These are phyloP conservation scores for Pterostichus niger DNA, from an alignment of 2,888 invertebrate species.

Conservation along the genomic window DNA sequence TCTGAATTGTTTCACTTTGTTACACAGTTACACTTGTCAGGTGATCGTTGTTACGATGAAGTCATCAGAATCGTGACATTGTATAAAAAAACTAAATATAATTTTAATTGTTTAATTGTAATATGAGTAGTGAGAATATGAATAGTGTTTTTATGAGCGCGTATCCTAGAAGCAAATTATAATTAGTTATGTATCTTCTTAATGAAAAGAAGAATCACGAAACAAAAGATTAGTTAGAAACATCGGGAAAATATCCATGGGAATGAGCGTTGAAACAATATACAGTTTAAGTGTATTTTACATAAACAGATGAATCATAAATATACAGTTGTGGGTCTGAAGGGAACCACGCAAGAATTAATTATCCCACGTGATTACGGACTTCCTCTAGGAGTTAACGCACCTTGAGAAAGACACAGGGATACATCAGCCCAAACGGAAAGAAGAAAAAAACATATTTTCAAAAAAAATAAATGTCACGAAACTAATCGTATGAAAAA, in stretches of 20 bases:
- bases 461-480: not conserved
- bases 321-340: slow-evolving; percentile 62
- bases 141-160: slow-evolving; percentile 14
- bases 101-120: slow-evolving; percentile 14
- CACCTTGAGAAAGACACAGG: slow-evolving; percentile 44
- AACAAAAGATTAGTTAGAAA: slow-evolving; percentile 48
- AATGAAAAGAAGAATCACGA: slow-evolving; percentile 46
- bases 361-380: slow-evolving; percentile 63
- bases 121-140: slow-evolving; percentile 31
- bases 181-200: slow-evolving; percentile 27
- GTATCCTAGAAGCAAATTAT: slow-evolving; percentile 29
- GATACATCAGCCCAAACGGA: not conserved
- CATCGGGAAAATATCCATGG: slow-evolving; percentile 57
- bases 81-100: not conserved
- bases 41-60: too few species aligned
- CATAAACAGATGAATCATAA: slow-evolving; percentile 66
- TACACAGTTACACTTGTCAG: too few species aligned
- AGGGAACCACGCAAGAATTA: slow-evolving; percentile 62
- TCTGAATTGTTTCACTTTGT: too few species aligned
- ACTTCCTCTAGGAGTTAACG: slow-evolving; percentile 60
- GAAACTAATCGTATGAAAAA: not conserved
- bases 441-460: not conserved
- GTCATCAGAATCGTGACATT: too few species aligned
- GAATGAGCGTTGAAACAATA: slow-evolving; percentile 54
- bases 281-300: slow-evolving; percentile 60